Conservation (phyloP, 2,113 vertebrate genomes). For the Piprites chloris region DNA sequence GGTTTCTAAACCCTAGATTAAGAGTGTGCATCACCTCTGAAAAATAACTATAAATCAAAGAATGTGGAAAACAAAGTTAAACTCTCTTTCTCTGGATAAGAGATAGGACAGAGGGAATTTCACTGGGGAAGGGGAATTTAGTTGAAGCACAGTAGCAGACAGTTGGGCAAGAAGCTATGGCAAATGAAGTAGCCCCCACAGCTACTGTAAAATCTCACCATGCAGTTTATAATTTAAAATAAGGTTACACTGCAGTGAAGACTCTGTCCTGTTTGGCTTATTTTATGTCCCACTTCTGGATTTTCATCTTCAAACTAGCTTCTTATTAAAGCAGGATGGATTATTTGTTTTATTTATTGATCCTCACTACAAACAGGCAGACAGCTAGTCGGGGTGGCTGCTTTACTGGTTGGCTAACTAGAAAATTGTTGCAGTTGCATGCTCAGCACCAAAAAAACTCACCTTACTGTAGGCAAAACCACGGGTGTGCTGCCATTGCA, state of each 20-base stretch:
- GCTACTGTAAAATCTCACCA: background rate
- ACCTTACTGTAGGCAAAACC: background rate
- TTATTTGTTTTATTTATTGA: background rate
- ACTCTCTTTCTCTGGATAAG: background rate
- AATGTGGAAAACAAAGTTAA: background rate
- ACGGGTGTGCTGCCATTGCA: background rate
- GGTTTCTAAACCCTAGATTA: background rate
- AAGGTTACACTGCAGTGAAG: background rate
- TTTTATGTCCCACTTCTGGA: background rate
- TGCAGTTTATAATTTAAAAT: background rate
- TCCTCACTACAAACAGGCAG: background rate
- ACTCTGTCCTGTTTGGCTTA: background rate
- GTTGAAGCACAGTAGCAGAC: background rate
- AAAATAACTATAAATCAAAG: background rate
- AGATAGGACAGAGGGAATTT: background rate
- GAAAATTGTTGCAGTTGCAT: background rate
- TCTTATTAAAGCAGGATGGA: background rate
- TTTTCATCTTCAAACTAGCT: background rate
- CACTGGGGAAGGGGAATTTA: background rate
- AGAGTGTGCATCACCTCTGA: background rate
- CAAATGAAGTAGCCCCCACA: background rate
- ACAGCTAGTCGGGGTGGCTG: background rate
- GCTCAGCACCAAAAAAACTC: background rate
- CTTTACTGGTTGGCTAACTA: background rate
- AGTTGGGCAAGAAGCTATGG: background rate